Evolutionary conservation across 2,888 invertebrate genomes (phyloP).

Genomic region (Hanleya hanleyi): DNA sequence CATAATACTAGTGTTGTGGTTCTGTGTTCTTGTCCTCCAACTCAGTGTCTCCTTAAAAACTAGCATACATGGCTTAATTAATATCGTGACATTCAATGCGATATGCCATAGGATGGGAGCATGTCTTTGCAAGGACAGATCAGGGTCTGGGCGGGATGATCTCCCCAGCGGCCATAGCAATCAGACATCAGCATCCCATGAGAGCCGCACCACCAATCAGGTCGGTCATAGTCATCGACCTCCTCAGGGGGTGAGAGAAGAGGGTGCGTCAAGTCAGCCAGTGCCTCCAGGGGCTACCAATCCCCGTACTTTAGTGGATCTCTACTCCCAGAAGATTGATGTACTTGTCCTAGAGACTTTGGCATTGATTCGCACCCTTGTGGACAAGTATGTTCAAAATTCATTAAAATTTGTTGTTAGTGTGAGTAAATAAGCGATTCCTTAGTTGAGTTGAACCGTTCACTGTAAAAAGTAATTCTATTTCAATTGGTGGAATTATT

Average conservation of each 20-base stretch:
- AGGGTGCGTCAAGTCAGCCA: background rate
- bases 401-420: too few species aligned
- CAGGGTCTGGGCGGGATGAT: background rate
- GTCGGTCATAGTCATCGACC: too few species aligned
- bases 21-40: background rate
- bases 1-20: background rate
- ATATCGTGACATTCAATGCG: background rate
- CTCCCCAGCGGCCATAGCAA: too few species aligned
- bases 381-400: slow-evolving; percentile 82
- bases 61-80: background rate
- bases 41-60: background rate
- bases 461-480: too few species aligned
- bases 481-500: too few species aligned
- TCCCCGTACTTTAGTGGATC: slow-evolving; percentile 27
- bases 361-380: slow-evolving; percentile 85
- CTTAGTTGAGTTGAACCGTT: too few species aligned
- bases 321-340: slow-evolving; percentile 74
- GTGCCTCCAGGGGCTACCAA: slow-evolving; percentile 24
- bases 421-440: too few species aligned
- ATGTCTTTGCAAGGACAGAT: slow-evolving; percentile 83
- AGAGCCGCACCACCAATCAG: too few species aligned
- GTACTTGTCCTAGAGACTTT: slow-evolving; percentile 87
- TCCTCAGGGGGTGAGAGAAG: too few species aligned
- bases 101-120: slow-evolving; percentile 79
- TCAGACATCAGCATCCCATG: too few species aligned